phyloP scores from a whole-genome alignment of 2,888 invertebrate genomes.

The Epistrophella euchroma region DNA sequence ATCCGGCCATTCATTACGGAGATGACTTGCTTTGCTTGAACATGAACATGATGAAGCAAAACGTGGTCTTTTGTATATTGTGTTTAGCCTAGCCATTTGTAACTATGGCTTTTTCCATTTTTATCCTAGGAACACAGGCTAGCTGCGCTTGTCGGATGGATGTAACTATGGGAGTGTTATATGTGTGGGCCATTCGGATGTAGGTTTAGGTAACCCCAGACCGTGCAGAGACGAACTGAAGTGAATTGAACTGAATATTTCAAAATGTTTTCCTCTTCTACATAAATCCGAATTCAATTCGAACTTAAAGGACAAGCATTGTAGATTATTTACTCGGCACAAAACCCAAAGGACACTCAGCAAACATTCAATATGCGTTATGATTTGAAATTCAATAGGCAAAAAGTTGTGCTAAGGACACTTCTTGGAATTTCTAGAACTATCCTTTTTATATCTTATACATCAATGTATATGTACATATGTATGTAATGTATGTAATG shows the following conservation, averaged over 20 bases:
- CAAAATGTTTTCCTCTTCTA: background rate
- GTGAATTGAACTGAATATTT: constrained; percentile 18
- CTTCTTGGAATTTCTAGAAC: constrained; percentile 8
- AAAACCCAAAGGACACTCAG: constrained; percentile 35
- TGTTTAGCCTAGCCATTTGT: constrained; percentile 17
- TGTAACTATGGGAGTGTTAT: background rate
- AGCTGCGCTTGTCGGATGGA: background rate
- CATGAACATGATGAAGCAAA: constrained; percentile 12
- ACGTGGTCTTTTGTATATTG: constrained; percentile 25
- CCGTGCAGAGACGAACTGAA: no score
- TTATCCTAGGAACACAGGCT: constrained; percentile 1
- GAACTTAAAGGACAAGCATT: constrained; percentile 34
- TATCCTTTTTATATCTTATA: constrained; percentile 3
- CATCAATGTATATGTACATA: background rate
- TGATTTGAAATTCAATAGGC: constrained; percentile 34
- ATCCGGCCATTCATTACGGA: constrained; percentile 19
- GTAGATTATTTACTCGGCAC: constrained; percentile 28
- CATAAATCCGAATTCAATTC: constrained; percentile 34
- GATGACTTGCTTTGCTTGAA: constrained; percentile 24
- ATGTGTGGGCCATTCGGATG: background rate
- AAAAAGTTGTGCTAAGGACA: constrained; percentile 23
- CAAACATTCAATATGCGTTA: constrained; percentile 26
- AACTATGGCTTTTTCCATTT: constrained; percentile 26
- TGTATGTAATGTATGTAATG: no score
- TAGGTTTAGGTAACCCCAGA: background rate